Conservation (phyloP, 2,113 vertebrate species). For the Nibea albiflora region DNA sequence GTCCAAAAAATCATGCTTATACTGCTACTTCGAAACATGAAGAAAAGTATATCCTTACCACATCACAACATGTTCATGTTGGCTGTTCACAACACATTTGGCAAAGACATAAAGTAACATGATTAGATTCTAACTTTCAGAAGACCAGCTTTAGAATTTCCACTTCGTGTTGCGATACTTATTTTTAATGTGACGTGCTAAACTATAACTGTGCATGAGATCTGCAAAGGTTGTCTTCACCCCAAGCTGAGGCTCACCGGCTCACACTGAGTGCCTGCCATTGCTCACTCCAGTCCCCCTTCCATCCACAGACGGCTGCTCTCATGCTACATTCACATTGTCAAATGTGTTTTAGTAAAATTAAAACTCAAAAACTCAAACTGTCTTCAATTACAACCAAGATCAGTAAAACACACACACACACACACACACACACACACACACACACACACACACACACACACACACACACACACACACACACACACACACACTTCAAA, state of each 20-base stretch:
- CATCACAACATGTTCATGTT: too few species aligned
- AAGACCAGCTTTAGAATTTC: neutral
- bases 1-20: too few species aligned
- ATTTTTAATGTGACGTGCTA: neutral
- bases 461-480: neutral
- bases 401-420: neutral
- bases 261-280: neutral
- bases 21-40: too few species aligned
- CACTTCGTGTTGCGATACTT: too few species aligned
- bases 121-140: neutral
- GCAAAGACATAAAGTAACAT: neutral
- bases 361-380: neutral
- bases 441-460: neutral
- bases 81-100: neutral
- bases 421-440: neutral
- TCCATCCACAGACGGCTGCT: neutral
- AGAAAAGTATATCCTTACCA: too few species aligned
- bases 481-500: constrained; percentile 31
- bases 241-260: neutral
- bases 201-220: neutral
- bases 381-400: neutral
- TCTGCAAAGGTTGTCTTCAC: neutral
- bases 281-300: too few species aligned
- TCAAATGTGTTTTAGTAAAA: neutral
- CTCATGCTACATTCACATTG: neutral